These are phyloP conservation scores for Kryptopterus vitreolus DNA, from an alignment of 2,797 vertebrate species.

Conservation along the genomic window DNA sequence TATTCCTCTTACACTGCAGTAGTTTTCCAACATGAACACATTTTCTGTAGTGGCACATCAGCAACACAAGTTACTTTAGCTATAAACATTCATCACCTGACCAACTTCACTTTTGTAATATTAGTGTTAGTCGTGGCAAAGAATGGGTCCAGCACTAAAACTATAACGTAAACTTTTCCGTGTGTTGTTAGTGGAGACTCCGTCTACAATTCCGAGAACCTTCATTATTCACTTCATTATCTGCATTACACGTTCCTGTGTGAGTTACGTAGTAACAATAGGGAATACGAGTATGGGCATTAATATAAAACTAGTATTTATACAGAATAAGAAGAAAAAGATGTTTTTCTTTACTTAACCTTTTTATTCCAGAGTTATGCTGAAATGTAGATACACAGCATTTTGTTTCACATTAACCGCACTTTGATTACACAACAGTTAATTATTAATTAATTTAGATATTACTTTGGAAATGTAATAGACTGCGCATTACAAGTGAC, in stretches of 20 bases:
- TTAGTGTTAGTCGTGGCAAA: not conserved
- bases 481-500: no score
- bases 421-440: no score
- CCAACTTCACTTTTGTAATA: not conserved
- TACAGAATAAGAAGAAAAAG: no score
- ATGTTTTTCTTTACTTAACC: no score
- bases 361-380: no score
- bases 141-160: not conserved
- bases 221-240: not conserved
- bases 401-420: no score
- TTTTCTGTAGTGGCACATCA: not conserved
- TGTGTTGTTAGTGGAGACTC: not conserved
- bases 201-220: not conserved
- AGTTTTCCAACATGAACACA: not conserved
- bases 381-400: no score
- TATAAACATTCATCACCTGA: not conserved
- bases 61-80: not conserved
- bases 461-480: no score
- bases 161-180: not conserved
- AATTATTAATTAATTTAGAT: no score
- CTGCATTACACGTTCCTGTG: not conserved
- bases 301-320: no score
- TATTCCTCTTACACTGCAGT: not conserved
- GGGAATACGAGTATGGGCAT: not conserved
- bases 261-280: not conserved